These are phyloP conservation scores for Brachypodius melanocephalos DNA, from an alignment of 2,113 vertebrate species.

Conservation along the genomic window DNA sequence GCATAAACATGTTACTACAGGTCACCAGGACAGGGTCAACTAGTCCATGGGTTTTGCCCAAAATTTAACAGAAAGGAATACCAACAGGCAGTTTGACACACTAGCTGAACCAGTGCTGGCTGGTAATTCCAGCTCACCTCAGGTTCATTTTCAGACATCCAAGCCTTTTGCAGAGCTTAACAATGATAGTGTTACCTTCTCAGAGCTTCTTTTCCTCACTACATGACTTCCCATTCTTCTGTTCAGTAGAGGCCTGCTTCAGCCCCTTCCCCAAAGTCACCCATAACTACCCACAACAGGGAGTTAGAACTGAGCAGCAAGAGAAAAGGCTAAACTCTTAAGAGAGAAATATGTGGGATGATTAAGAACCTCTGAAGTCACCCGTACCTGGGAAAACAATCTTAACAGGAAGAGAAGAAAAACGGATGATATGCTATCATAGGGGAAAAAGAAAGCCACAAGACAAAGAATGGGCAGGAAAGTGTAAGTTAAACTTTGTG, in stretches of 20 bases:
- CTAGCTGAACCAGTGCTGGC: not conserved
- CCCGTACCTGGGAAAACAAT: not conserved
- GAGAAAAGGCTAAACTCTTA: not conserved
- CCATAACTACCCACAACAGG: not conserved
- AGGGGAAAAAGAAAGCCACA: not conserved
- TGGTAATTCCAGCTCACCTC: not conserved
- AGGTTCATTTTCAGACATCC: not conserved
- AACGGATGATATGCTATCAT: not conserved
- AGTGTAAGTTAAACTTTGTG: not conserved
- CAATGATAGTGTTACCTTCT: not conserved
- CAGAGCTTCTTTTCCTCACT: not conserved
- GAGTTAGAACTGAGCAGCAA: not conserved
- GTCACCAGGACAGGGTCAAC: not conserved
- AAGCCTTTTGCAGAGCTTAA: not conserved
- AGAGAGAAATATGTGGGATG: not conserved
- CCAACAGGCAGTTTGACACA: not conserved
- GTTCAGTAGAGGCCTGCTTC: not conserved
- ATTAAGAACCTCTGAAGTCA: not conserved
- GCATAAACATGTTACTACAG: not conserved
- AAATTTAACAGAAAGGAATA: not conserved
- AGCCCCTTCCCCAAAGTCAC: not conserved
- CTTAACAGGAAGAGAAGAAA: conserved; percentile 10
- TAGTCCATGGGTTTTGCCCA: not conserved
- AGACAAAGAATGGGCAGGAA: not conserved
- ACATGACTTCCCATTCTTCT: not conserved